These are phyloP conservation scores for Dipus sagitta DNA, from an alignment of 2,797 vertebrate species.

Conservation along the genomic window DNA sequence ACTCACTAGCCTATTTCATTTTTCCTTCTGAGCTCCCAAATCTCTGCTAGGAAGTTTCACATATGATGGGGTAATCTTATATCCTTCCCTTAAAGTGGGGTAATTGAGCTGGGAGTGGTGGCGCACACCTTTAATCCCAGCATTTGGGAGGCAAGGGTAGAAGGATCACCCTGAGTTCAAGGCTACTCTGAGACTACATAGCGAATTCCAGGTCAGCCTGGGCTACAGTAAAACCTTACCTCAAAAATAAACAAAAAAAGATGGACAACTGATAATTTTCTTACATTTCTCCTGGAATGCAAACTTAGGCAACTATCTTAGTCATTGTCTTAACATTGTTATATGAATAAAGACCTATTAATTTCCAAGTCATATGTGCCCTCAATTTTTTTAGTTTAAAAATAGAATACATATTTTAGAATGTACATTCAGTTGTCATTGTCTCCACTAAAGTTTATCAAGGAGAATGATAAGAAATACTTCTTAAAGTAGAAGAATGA, in stretches of 20 bases:
- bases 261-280: background rate
- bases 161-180: background rate
- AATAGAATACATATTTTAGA: background rate
- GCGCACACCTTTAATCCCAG: no score
- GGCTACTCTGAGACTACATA: no score
- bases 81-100: no score
- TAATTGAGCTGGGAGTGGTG: no score
- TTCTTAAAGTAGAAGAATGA: background rate
- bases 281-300: background rate
- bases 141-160: background rate
- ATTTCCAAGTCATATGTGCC: background rate
- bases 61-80: no score
- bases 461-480: background rate
- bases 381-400: constrained; percentile 30
- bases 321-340: background rate
- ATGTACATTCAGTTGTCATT: background rate
- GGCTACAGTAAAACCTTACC: no score
- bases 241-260: no score
- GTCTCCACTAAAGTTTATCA: background rate
- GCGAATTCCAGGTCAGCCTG: no score
- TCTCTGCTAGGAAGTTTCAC: no score
- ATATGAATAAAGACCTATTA: background rate
- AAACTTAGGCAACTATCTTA: constrained; percentile 1
- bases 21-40: no score
- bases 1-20: no score